These are phyloP conservation scores for Morinoia aosen DNA, from an alignment of 2,888 invertebrate species.

Conservation along the genomic window DNA sequence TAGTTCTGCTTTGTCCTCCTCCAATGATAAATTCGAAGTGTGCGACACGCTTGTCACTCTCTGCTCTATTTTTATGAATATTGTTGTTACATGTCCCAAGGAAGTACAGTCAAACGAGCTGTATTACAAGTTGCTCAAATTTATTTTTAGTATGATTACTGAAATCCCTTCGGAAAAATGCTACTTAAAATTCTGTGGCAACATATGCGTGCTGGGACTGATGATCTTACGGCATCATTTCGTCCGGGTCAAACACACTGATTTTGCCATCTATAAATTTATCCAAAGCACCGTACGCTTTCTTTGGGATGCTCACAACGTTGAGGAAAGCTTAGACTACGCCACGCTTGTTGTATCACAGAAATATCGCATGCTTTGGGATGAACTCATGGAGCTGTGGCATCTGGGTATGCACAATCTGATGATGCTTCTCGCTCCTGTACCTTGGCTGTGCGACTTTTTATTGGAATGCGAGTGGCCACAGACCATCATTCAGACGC, in stretches of 20 bases:
- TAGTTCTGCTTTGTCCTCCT: not conserved
- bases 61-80: conserved; percentile 93
- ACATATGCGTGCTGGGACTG: conserved; percentile 86
- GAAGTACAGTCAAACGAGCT: conserved; percentile 83
- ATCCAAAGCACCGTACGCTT: conserved; percentile 91
- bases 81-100: conserved; percentile 89
- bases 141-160: conserved; percentile 74
- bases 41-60: conserved; percentile 82
- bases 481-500: conserved; percentile 85
- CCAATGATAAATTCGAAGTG: conserved; percentile 32
- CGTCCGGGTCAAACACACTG: conserved; percentile 62
- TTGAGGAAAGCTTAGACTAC: conserved; percentile 78
- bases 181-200: conserved; percentile 85
- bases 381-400: conserved; percentile 91
- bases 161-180: conserved; percentile 63
- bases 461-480: conserved; percentile 95
- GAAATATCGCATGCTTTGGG: conserved; percentile 89
- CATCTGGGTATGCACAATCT: conserved; percentile 95
- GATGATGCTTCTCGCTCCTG: conserved; percentile 83
- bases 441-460: conserved; percentile 88
- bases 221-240: conserved; percentile 81
- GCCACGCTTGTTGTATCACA: conserved; percentile 84
- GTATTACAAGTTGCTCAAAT: conserved; percentile 86
- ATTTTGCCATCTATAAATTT: conserved; percentile 71
- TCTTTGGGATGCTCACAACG: conserved; percentile 91